phyloP scores from a whole-genome alignment of 1,140 invertebrate genomes.

The Polypedilum pembai region DNA sequence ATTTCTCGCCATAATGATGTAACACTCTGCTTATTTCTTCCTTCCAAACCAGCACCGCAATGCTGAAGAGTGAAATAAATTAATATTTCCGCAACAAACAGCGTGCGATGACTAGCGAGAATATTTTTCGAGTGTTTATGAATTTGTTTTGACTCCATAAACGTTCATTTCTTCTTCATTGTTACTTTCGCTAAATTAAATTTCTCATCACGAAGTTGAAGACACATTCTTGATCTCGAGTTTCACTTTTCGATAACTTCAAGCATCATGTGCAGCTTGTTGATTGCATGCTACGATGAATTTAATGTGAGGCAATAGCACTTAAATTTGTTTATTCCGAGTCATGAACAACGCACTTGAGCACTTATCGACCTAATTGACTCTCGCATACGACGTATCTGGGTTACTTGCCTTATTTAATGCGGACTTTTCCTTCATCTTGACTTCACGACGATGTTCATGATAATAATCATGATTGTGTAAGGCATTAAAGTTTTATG shows the following conservation, averaged over 20 bases:
- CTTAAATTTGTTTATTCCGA: slow-evolving; percentile 23
- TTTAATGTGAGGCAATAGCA: slow-evolving; percentile 1
- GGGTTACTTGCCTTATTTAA: background rate
- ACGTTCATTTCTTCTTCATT: too few species aligned
- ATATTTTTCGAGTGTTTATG: background rate
- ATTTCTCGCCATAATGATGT: background rate
- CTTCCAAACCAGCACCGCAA: background rate
- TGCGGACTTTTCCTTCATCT: background rate
- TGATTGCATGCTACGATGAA: background rate
- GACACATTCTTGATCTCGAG: too few species aligned
- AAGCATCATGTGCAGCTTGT: background rate
- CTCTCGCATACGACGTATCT: background rate
- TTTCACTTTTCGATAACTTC: background rate
- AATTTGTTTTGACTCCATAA: background rate
- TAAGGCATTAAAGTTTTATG: too few species aligned
- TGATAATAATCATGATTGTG: background rate
- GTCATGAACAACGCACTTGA: background rate
- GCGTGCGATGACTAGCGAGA: background rate
- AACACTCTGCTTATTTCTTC: background rate
- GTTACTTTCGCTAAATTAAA: too few species aligned
- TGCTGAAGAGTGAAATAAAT: background rate
- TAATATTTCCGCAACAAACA: slow-evolving; percentile 24
- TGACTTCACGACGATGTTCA: background rate
- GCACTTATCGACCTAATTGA: slow-evolving; percentile 24
- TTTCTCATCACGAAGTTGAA: too few species aligned